phyloP scores from a whole-genome alignment of 2,797 vertebrate genomes.

The Intellagama lesueurii region DNA sequence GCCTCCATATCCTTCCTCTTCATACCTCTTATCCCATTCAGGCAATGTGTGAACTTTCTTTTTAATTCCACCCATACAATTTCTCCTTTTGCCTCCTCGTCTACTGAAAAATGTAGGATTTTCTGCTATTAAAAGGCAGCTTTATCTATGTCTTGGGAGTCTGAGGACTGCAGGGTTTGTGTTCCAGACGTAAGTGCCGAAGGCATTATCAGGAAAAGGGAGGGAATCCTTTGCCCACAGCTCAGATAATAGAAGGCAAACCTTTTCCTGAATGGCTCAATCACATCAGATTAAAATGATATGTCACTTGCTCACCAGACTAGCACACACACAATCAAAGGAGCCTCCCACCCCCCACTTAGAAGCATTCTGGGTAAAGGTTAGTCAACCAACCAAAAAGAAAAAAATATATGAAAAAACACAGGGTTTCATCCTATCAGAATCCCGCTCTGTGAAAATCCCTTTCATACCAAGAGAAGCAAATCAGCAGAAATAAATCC shows the following conservation, averaged over 20 bases:
- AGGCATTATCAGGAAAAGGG: constrained; percentile 56
- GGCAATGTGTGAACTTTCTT: neutral
- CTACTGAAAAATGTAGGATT: constrained; percentile 47
- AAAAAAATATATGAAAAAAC: neutral
- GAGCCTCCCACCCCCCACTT: neutral
- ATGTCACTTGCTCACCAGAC: constrained; percentile 10
- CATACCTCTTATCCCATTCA: neutral
- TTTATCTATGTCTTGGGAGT: constrained; percentile 70
- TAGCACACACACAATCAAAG: neutral
- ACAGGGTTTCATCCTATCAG: constrained; percentile 57
- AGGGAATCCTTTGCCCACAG: constrained; percentile 32
- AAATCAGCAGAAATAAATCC: constrained; percentile 73
- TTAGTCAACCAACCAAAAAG: constrained; percentile 46
- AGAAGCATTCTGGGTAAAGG: constrained; percentile 48
- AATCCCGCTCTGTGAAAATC: constrained; percentile 66
- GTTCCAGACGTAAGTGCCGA: constrained; percentile 55
- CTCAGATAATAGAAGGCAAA: neutral
- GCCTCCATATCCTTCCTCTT: neutral
- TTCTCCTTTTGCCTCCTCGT: constrained; percentile 39
- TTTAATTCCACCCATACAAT: constrained; percentile 2
- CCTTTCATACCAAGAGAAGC: constrained; percentile 70
- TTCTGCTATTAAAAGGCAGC: constrained; percentile 68
- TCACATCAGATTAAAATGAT: neutral
- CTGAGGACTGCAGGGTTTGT: constrained; percentile 58
- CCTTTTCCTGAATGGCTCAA: constrained; percentile 37